Evolutionary conservation across 1,140 invertebrate species (phyloP).

Genomic region (Dendrolimus punctatus): DNA sequence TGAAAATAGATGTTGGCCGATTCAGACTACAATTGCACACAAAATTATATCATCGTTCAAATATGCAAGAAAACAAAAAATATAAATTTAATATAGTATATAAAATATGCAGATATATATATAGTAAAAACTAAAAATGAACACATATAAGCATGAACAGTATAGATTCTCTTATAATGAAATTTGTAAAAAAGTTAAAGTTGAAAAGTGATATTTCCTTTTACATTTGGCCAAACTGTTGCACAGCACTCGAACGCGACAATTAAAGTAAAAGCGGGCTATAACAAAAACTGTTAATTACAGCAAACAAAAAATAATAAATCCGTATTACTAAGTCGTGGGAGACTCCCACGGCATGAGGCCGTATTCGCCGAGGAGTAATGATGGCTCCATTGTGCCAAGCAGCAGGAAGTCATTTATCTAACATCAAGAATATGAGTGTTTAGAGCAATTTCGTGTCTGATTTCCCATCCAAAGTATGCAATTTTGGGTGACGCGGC

Average conservation of each 20-base stretch:
- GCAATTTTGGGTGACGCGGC: constrained; percentile 54
- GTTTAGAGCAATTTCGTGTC: constrained; percentile 67
- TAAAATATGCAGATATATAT: no score
- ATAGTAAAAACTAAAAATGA: no score
- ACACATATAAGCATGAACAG: no score
- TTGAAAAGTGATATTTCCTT: no score
- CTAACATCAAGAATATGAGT: constrained; percentile 70
- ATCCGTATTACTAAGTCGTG: constrained; percentile 67
- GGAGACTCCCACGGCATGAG: constrained; percentile 58
- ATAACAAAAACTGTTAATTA: constrained; percentile 68
- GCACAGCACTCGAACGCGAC: constrained; percentile 19
- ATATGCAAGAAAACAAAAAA: no score
- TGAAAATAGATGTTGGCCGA: no score
- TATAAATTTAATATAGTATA: no score
- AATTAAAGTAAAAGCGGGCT: constrained; percentile 67
- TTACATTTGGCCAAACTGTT: background rate
- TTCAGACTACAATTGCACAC: no score
- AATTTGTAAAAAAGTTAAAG: no score
- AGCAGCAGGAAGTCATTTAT: constrained; percentile 69
- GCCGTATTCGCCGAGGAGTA: constrained; percentile 57
- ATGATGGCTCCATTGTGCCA: constrained; percentile 65
- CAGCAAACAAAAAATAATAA: constrained; percentile 67
- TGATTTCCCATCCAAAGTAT: constrained; percentile 64
- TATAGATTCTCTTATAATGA: no score
- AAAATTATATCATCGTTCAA: no score